Base-by-base conservation (phyloP, 2,797 vertebrate species). In the Diplodus puntazzo region DNA sequence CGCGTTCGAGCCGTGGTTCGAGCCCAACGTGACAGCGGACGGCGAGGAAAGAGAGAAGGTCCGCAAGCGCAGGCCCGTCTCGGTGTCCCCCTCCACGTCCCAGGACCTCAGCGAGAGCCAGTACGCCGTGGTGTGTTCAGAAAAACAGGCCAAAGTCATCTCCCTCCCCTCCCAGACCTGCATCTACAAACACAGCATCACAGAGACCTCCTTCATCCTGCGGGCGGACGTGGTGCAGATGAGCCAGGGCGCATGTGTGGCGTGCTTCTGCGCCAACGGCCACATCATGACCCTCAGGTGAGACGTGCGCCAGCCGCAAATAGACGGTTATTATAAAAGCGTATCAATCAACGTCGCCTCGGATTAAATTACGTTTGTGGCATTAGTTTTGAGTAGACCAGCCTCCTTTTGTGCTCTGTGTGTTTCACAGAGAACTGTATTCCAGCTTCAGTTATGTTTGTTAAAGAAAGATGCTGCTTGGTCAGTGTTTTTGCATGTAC, bases 231-330 rank as follows among this genome's bases (percentile, higher is more conserved):
- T 99, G 89, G 98, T 99, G 71, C 93, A 97, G n/a, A 94, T 98
- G 93, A 97, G 94, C 92, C 95, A 95, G 76, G 97, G 97, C 80
- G 93, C 96, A 92, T 99, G 97, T 81, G 89, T 99, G 92, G 97
- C 98, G 25, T 99, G 98, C 91, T 99, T 99, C 95, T 99, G 98
- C 88, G 98, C 98, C 93, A 99, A 99, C 23, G 98, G 98, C 91
- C 98, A 99, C 93, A 99, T 99, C 92, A 99, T 99, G 98, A 97
- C 98, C 80, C 97, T 99, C 91, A 99, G 98, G 98, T 99, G 94
- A 95, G 95, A 86, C 34, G 67, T 50, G 16, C n/a, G 55, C 57
- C 66, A 49, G 46, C 16, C 5, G 8, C 10, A 64, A 69, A 63
- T 64, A 65, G 52, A 18, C 9, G 3, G 54, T 59, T 73, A 49